phyloP scores from a whole-genome alignment of 2,113 vertebrate species.

The Colossoma macropomum region DNA sequence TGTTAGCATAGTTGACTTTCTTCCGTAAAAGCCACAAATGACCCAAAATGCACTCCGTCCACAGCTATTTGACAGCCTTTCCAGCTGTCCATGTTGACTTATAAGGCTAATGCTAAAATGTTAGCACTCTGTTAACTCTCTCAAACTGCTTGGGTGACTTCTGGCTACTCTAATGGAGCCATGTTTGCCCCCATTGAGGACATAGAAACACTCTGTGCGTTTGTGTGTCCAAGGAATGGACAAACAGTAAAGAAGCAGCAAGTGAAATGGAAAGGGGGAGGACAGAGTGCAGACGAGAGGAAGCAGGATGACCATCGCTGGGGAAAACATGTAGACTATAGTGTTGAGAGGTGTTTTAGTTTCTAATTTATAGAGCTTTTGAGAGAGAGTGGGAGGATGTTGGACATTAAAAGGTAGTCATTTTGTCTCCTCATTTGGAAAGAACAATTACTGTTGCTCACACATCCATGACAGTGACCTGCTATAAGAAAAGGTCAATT shows the following conservation, averaged over 20 bases:
- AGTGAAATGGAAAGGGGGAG: slow-evolving; percentile 41
- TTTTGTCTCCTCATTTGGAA: background rate
- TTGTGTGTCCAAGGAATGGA: slow-evolving; percentile 23
- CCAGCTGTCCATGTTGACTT: slow-evolving; percentile 47
- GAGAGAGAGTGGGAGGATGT: slow-evolving; percentile 4
- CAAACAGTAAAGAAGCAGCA: slow-evolving; percentile 38
- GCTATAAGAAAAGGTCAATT: background rate
- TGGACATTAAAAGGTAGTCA: background rate
- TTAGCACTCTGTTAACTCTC: slow-evolving; percentile 12
- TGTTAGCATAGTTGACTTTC: background rate
- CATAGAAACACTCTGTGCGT: slow-evolving; percentile 7
- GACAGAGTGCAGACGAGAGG: background rate
- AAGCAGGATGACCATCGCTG: background rate
- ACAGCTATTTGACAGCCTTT: background rate
- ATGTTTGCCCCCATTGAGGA: slow-evolving; percentile 30
- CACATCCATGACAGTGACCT: background rate
- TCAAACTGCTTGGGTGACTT: slow-evolving; percentile 29
- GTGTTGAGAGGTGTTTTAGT: slow-evolving; percentile 33
- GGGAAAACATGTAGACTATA: slow-evolving; percentile 2
- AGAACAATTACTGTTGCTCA: background rate
- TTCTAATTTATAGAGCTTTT: slow-evolving; percentile 35
- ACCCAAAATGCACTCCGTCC: background rate
- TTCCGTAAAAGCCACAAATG: background rate
- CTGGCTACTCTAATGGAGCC: slow-evolving; percentile 37
- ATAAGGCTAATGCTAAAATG: slow-evolving; percentile 14